Evolutionary conservation across 2,888 invertebrate genomes (phyloP).

Genomic region (Diplolepis rosae): DNA sequence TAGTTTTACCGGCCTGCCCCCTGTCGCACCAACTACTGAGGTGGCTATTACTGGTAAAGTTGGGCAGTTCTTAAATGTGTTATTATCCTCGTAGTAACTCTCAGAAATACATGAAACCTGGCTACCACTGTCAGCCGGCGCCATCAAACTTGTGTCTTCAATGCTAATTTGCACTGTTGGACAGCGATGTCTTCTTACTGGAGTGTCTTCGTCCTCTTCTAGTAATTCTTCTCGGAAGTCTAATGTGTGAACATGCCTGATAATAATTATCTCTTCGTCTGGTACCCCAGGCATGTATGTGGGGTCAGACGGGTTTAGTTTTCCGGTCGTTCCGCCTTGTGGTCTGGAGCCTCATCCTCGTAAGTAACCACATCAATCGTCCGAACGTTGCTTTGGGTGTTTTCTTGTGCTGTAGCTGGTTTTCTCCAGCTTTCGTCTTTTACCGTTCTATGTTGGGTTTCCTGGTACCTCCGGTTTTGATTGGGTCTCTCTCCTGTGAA

Average conservation of each 20-base stretch:
- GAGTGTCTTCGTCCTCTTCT: neutral
- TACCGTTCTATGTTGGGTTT: too few relatives aligned
- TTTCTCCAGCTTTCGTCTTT: too few relatives aligned
- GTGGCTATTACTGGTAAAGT: neutral
- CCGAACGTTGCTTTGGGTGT: too few relatives aligned
- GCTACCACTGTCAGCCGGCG: neutral
- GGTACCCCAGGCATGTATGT: too few relatives aligned
- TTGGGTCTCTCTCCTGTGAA: too few relatives aligned
- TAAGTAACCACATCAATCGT: too few relatives aligned
- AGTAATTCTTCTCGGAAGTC: neutral
- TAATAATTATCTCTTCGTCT: neutral
- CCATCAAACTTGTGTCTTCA: neutral
- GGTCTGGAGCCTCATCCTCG: too few relatives aligned
- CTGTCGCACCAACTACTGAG: neutral
- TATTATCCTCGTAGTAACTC: neutral
- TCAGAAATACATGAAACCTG: neutral
- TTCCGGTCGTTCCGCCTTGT: too few relatives aligned
- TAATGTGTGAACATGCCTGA: neutral
- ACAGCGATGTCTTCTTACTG: neutral
- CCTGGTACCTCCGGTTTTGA: too few relatives aligned
- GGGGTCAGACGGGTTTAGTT: too few relatives aligned
- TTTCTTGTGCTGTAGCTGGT: too few relatives aligned
- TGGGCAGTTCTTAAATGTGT: fast-evolving
- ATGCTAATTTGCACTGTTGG: neutral
- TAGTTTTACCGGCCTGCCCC: neutral